phyloP scores from a whole-genome alignment of 2,888 invertebrate genomes.

The Tinea pellionella region DNA sequence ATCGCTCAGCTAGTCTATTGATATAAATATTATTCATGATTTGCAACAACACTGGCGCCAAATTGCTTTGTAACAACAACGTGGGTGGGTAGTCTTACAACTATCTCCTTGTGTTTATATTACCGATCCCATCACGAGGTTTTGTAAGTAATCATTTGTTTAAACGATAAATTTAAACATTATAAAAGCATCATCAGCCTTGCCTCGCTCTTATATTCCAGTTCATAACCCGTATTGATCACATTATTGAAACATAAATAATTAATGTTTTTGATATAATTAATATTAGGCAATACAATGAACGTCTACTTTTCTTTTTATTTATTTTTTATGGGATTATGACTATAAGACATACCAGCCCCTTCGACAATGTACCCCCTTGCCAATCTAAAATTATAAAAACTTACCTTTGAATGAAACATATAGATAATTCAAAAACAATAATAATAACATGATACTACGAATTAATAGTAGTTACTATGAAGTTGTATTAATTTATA shows the following conservation, averaged over 20 bases:
- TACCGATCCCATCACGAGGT: not conserved
- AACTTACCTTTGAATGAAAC: too few species aligned
- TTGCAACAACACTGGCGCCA: slow-evolving; percentile 8
- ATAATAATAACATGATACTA: not conserved
- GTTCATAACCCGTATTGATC: not conserved
- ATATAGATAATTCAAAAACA: not conserved
- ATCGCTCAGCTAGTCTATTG: slow-evolving; percentile 1
- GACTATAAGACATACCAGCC: too few species aligned
- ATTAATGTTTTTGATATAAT: not conserved
- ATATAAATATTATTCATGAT: slow-evolving; percentile 13
- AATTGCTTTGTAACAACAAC: slow-evolving; percentile 3
- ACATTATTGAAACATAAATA: not conserved
- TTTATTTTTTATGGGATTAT: too few species aligned
- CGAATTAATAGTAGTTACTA: not conserved
- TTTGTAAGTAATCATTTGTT: not conserved
- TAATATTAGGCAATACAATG: not conserved
- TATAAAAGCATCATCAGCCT: not conserved
- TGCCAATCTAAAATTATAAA: too few species aligned
- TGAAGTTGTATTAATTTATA: too few species aligned
- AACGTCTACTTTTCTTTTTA: not conserved
- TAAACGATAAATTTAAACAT: not conserved
- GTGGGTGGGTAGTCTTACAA: not conserved
- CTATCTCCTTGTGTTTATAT: not conserved
- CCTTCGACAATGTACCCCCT: too few species aligned
- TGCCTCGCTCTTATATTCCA: not conserved